Percentiles rank a stretch among this genome's conserved stretches.
These are phyloP conservation scores for Hemibagrus guttatus DNA, from an alignment of 2,797 vertebrate species.

Conservation along the genomic window DNA sequence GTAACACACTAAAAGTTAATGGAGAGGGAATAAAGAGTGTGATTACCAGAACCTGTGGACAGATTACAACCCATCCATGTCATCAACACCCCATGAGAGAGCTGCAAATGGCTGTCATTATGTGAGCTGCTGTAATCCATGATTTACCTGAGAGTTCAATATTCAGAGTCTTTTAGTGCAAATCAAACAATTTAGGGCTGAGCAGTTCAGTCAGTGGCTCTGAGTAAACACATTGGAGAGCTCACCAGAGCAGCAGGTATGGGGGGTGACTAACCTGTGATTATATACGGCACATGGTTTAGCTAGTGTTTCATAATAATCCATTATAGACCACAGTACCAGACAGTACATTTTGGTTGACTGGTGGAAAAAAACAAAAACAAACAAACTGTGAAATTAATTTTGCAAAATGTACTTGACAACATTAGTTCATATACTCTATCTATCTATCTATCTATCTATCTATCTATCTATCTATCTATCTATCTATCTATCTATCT, in stretches of 20 bases:
- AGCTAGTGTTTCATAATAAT: not conserved
- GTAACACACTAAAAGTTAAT: slow-evolving; percentile 37
- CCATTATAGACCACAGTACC: not conserved
- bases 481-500: too few species aligned
- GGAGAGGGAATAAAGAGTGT: slow-evolving; percentile 26
- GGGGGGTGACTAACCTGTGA: slow-evolving; percentile 27
- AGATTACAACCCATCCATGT: slow-evolving; percentile 38
- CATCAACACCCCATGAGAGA: slow-evolving; percentile 42
- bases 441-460: too few species aligned
- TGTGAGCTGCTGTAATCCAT: slow-evolving; percentile 36
- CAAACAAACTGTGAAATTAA: too few species aligned
- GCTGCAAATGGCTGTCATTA: slow-evolving; percentile 57
- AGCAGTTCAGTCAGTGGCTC: slow-evolving; percentile 26
- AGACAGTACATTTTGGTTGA: not conserved
- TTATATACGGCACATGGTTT: slow-evolving; percentile 16
- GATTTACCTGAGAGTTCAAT: slow-evolving; percentile 36
- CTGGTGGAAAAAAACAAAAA: not conserved
- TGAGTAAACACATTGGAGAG: slow-evolving; percentile 37
- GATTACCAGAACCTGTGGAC: slow-evolving; percentile 26
- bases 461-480: too few species aligned
- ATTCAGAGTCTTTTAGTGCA: slow-evolving; percentile 47
- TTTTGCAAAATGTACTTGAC: too few species aligned
- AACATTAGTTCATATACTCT: too few species aligned
- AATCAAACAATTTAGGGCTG: slow-evolving; percentile 51
- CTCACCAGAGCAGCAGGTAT: slow-evolving; percentile 43